These are phyloP conservation scores for Zeuzera pyrina DNA, from an alignment of 2,888 invertebrate species.

Conservation along the genomic window DNA sequence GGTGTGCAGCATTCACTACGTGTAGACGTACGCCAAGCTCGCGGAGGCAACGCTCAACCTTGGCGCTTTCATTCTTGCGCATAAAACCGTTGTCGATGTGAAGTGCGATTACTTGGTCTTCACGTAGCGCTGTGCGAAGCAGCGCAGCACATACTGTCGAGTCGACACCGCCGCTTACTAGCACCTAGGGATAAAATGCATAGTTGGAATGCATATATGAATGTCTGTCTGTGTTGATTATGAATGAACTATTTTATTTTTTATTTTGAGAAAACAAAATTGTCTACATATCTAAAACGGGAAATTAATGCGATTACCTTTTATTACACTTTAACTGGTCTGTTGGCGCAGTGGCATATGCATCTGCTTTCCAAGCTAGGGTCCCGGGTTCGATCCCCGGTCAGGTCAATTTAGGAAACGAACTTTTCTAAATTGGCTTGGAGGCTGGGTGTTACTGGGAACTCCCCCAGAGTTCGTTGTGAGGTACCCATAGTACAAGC, in stretches of 20 bases:
- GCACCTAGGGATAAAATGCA: slow-evolving; percentile 75
- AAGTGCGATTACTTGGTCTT: slow-evolving; percentile 94
- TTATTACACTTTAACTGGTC: too few relatives aligned
- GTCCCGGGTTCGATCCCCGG: too few relatives aligned
- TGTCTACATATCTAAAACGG: too few relatives aligned
- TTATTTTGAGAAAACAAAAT: not conserved
- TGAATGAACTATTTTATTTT: not conserved
- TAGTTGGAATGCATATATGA: not conserved
- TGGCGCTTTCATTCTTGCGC: slow-evolving; percentile 94
- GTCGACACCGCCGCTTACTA: slow-evolving; percentile 98
- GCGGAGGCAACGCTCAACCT: slow-evolving; percentile 87
- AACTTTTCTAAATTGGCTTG: too few relatives aligned
- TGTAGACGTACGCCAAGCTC: slow-evolving; percentile 87
- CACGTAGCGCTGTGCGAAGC: slow-evolving; percentile 89
- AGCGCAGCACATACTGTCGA: slow-evolving; percentile 99
- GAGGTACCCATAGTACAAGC: too few relatives aligned
- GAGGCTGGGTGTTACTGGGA: too few relatives aligned
- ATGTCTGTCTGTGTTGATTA: too few relatives aligned
- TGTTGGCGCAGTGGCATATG: too few relatives aligned
- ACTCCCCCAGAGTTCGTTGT: too few relatives aligned
- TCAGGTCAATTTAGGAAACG: too few relatives aligned
- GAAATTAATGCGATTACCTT: too few relatives aligned
- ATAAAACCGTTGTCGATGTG: slow-evolving; percentile 99
- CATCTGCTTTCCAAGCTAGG: too few relatives aligned
- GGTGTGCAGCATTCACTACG: slow-evolving; percentile 80